A percentile compares a stretch with the other conserved stretches of the same genome.
Conservation (phyloP, 2,113 vertebrate genomes). For the Phylloscopus trochiloides region DNA sequence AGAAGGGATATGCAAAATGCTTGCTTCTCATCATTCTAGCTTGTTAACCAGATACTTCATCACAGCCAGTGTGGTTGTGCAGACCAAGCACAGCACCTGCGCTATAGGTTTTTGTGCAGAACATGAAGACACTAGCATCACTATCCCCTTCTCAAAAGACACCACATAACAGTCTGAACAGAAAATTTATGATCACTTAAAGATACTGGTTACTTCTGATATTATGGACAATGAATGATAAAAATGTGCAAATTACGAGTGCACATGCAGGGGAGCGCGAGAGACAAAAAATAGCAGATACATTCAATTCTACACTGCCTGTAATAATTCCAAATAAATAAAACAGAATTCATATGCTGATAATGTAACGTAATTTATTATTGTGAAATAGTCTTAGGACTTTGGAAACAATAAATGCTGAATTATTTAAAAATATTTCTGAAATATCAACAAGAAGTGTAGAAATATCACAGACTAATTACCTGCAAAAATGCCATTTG, state of each 20-base stretch:
- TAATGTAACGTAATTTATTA: neutral
- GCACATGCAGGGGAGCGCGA: neutral
- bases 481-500: conserved; percentile 17
- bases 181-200: neutral
- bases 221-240: neutral
- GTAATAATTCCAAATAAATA: neutral
- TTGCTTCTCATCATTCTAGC: neutral
- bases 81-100: neutral
- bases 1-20: neutral
- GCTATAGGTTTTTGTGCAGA: neutral
- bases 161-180: neutral
- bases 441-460: neutral
- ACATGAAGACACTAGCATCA: neutral
- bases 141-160: neutral
- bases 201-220: neutral
- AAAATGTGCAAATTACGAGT: neutral
- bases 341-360: neutral
- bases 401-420: conserved; percentile 2
- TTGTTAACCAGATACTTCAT: neutral
- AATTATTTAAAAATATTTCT: conserved; percentile 40
- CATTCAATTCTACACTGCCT: neutral
- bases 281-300: neutral
- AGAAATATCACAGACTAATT: conserved; percentile 13
- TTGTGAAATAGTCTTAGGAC: neutral
- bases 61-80: neutral